A percentile compares a stretch with the other conserved stretches of the same genome.
phyloP scores from a whole-genome alignment of 2,888 invertebrate species.

The Lithophane semibrunnea region DNA sequence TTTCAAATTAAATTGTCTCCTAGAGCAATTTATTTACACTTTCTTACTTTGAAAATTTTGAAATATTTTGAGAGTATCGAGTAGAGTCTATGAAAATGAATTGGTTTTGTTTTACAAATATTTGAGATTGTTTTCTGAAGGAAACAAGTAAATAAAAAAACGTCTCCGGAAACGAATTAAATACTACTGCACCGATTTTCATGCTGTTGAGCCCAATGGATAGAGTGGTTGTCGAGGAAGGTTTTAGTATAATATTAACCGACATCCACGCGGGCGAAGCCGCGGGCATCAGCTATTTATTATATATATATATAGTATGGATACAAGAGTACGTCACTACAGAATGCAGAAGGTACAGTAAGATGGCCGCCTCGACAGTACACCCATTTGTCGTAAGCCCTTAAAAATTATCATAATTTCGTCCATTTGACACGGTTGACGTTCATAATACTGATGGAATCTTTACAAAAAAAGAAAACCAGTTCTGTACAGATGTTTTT shows the following conservation, averaged over 20 bases:
- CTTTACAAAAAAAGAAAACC: conserved; percentile 19
- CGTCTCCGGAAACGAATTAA: no score
- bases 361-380: conserved; percentile 1
- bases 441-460: conserved; percentile 11
- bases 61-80: conserved; percentile 8
- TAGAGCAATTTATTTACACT: conserved; percentile 31
- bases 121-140: not conserved
- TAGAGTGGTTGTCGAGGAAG: no score
- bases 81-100: conserved; percentile 23
- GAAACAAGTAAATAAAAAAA: not conserved
- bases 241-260: no score
- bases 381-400: conserved; percentile 14
- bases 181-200: no score
- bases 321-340: not conserved
- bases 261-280: no score
- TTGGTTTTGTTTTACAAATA: not conserved
- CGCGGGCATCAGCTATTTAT: no score
- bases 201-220: no score
- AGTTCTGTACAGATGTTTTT: conserved; percentile 3
- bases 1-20: conserved; percentile 47
- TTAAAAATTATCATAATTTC: conserved; percentile 59
- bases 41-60: conserved; percentile 13
- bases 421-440: conserved; percentile 43
- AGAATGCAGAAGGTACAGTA: conserved; percentile 1
- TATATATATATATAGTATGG: not conserved